These are phyloP conservation scores for Plebejus argus DNA, from an alignment of 2,888 invertebrate species.

Conservation along the genomic window DNA sequence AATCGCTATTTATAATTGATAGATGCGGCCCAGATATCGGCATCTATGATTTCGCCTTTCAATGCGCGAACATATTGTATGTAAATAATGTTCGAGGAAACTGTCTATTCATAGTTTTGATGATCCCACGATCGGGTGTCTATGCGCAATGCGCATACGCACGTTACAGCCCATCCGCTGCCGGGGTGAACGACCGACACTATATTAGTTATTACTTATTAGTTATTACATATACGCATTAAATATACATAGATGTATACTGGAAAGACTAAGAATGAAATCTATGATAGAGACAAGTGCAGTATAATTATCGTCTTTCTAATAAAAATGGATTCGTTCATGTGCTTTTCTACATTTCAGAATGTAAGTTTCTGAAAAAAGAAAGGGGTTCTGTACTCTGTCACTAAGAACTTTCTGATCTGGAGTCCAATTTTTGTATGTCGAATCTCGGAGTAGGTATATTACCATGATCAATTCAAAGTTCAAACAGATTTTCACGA, in stretches of 20 bases:
- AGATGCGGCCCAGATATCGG: conserved; percentile 7
- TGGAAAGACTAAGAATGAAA: conserved; percentile 27
- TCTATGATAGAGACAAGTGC: not conserved
- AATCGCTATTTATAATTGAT: conserved; percentile 19
- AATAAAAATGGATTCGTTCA: too few relatives aligned
- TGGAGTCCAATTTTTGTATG: not conserved
- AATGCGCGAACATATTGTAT: conserved; percentile 3
- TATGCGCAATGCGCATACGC: conserved; percentile 64
- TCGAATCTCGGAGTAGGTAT: not conserved
- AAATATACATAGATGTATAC: conserved; percentile 42
- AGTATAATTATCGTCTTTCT: too few relatives aligned
- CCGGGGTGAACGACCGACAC: conserved; percentile 65
- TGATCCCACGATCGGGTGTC: conserved; percentile 64
- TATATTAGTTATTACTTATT: conserved; percentile 47
- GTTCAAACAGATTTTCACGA: not conserved
- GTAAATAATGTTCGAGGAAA: conserved; percentile 31
- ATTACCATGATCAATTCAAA: not conserved
- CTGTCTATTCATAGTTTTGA: conserved; percentile 55
- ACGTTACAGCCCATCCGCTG: conserved; percentile 55
- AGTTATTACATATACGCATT: not conserved
- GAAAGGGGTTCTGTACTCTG: too few relatives aligned
- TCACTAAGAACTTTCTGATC: too few relatives aligned
- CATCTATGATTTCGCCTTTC: not conserved
- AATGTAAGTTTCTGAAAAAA: too few relatives aligned
- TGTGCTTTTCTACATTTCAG: too few relatives aligned